A percentile compares a stretch with the other conserved stretches of the same genome.
Evolutionary conservation across 2,888 invertebrate species (phyloP).

Genomic region (Creontiades dilutus): DNA sequence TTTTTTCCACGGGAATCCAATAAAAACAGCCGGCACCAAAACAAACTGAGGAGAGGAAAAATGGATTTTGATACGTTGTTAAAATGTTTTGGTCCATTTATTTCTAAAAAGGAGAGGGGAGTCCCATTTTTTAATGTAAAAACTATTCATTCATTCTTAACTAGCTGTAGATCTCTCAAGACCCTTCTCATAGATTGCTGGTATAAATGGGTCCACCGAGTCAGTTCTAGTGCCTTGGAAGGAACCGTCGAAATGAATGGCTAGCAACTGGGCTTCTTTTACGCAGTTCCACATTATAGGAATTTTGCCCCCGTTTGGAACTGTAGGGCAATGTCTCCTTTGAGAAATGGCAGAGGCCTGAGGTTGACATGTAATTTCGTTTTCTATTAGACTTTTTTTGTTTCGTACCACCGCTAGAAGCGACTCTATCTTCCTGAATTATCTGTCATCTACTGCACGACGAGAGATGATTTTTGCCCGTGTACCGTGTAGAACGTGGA

Average conservation of each 20-base stretch:
- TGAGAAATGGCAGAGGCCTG: constrained; percentile 15
- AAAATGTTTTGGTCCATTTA: constrained; percentile 58
- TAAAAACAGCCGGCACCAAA: constrained; percentile 31
- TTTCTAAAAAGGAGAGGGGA: constrained; percentile 19
- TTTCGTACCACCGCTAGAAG: too few relatives aligned
- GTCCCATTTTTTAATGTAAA: constrained; percentile 10
- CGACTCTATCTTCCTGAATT: too few relatives aligned
- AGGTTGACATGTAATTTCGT: background rate
- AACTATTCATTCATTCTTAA: constrained; percentile 63
- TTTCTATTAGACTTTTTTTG: background rate
- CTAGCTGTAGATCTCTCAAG: constrained; percentile 60
- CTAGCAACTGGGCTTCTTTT: constrained; percentile 41
- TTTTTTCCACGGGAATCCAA: constrained; percentile 18
- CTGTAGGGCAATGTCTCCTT: constrained; percentile 21
- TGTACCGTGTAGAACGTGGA: too few relatives aligned
- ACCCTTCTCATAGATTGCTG: constrained; percentile 50
- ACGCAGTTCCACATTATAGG: constrained; percentile 27
- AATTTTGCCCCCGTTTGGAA: constrained; percentile 52
- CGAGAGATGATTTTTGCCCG: too few relatives aligned
- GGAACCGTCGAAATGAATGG: constrained; percentile 39
- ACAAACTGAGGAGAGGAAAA: constrained; percentile 30
- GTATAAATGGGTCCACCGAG: constrained; percentile 42
- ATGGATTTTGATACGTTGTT: constrained; percentile 61
- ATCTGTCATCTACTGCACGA: too few relatives aligned
- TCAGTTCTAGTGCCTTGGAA: constrained; percentile 41